Base-by-base conservation (phyloP, 2,888 invertebrate species). In the Lasioglossum malachurum region DNA sequence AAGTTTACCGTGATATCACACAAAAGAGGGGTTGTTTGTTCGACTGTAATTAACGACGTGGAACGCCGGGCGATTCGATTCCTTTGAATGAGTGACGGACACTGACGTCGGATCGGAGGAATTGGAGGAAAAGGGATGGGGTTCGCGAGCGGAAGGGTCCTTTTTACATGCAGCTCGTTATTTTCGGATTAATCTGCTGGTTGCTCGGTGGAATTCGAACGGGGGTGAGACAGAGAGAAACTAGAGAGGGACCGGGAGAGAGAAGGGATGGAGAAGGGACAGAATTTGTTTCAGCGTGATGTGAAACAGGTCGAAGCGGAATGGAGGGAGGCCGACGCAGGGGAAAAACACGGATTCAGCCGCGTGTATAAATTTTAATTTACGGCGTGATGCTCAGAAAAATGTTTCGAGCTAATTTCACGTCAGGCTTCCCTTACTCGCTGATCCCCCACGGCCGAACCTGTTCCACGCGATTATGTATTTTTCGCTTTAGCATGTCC, bases 341-440 rank as follows among this genome's bases (percentile, higher is more conserved):
- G 44, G 60, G 75, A 44, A 75, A 75, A 81, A 79, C 77, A 69
- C 49, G 74, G 81, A 84, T 87, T 57, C 79, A 83, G 71, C 82
- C 84, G 90, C 88, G 92, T 87, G 90, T 90, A 92, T 91, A 88
- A 93, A 94, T 92, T 93, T 93, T 93, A 93, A 94, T 93, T 93
- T 93, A 93, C 91, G 92, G 90, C 89, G 88, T 88, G 92, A 93
- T 92, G 91, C 90, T 89, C 72, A 88, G 91, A 81, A 88, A 92
- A 92, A 93, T 92, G 91, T 93, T 93, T 89, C 93, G 88, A 85
- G 92, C 91, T 93, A 94, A 94, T 94, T 94, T 93, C 90, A 90
- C 87, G 89, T 90, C 53, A 53, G n/a, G 76, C 27, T 81, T 41
- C 35, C 75, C 74, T 14, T 19, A 14, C 38, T 31, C 27, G 49